Base-by-base conservation (phyloP, 1,140 invertebrate species). In the Macrobrachium rosenbergii region DNA sequence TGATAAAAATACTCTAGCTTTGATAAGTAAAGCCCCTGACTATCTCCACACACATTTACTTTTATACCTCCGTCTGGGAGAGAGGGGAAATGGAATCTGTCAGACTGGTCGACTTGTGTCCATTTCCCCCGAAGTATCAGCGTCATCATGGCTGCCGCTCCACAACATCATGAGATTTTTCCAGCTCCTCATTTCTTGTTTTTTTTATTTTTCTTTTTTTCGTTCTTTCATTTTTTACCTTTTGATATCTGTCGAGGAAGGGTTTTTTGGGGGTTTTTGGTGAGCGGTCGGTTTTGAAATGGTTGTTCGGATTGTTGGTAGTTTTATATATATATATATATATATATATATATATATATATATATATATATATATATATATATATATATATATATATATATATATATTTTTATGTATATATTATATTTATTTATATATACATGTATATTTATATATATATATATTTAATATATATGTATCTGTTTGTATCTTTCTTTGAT, bases 341-440 rank as follows among this genome's bases (percentile, higher is more conserved):
- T 67, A 67, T 67, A 67, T 67, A 67, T 67, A 67, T 67, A 21
- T 67, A 23, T 23, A 64, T 52, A 52, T 52, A 52, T 52, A 52
- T 52, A 52, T 52, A 52, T 52, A 52, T 52, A 52, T 52, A 52
- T 52, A 52, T 23, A 64, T 23, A 64, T 52, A 52, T 52, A 52
- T 52, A 52, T 52, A 52, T 52, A 52, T 52, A 52, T 52, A 52
- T 52, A 52, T 52, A 52, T 52, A 52, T 52, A 12, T 16, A n/a
- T 69, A n/a, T 69, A n/a, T 69, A 14, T 69, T 1, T 69, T 16
- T 69, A 28, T n/a, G n/a, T n/a, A n/a, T n/a, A 2, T 23, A 52
- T 5, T 52, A 52, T 52, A 52, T 52, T 3, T 52, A 52, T 52
- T 3, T 52, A 52, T 52, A 52, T 52, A 52, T 52, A 52, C 6